Conservation (phyloP, 2,888 invertebrate genomes). For the Sarcophaga subvicina region DNA sequence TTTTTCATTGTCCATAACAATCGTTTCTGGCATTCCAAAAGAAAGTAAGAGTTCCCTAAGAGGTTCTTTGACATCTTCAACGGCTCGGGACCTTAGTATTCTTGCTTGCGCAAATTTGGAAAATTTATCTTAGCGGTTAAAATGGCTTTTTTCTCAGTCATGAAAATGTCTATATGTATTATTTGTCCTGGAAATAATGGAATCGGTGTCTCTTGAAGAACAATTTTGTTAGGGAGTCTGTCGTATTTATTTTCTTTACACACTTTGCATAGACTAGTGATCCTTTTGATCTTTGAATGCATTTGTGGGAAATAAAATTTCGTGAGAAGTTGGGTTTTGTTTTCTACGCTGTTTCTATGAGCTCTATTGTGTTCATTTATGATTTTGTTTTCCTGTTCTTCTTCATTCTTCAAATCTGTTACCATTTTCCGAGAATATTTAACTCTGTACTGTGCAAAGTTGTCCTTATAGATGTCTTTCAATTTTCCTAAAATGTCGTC, state of each 20-base stretch:
- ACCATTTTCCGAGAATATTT: background rate
- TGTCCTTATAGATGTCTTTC: slow-evolving; percentile 25
- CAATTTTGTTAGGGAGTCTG: background rate
- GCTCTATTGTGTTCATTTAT: too few species aligned
- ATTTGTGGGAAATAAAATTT: slow-evolving; percentile 48
- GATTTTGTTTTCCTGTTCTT: too few species aligned
- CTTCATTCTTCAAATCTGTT: background rate
- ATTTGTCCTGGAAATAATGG: slow-evolving; percentile 33
- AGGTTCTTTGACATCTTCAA: slow-evolving; percentile 4
- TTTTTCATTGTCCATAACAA: slow-evolving; percentile 51
- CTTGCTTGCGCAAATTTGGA: slow-evolving; percentile 36
- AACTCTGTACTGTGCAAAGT: slow-evolving; percentile 34
- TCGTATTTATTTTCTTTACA: slow-evolving; percentile 35
- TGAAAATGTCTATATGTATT: slow-evolving; percentile 35
- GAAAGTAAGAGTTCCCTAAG: too few species aligned
- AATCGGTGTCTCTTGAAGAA: slow-evolving; percentile 3
- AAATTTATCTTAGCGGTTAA: slow-evolving; percentile 47
- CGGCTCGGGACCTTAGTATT: slow-evolving; percentile 29
- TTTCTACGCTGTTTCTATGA: too few species aligned
- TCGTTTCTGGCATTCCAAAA: slow-evolving; percentile 13
- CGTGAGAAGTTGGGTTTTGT: background rate
- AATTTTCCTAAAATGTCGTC: slow-evolving; percentile 50
- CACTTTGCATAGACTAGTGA: slow-evolving; percentile 31
- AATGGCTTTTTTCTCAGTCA: slow-evolving; percentile 34
- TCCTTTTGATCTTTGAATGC: slow-evolving; percentile 21